Evolutionary conservation across 2,888 invertebrate genomes (phyloP), one percentile per base, ranked within the genome.

Genomic region (Seira musarum): DNA sequence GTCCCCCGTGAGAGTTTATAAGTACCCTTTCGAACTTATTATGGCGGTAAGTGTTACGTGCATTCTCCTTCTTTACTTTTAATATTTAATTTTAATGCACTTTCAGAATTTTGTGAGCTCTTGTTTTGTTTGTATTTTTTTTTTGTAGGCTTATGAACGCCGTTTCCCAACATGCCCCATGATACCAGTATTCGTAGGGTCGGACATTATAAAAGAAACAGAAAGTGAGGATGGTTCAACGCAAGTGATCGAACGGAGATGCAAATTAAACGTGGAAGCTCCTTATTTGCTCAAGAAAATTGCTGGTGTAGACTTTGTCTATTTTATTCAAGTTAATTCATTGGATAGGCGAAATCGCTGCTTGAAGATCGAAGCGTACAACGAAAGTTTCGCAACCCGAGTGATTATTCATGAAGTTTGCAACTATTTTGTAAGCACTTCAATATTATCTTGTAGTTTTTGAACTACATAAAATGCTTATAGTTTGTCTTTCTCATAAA

Each of bases 251-350:
- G 95, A 94, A 84, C 91, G 98, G 75, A 92, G 95, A 71, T 98
- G 97, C 89, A 94, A 95, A 89, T 91, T 98, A 72, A 95, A 96
- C 87, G 95, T 97, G 0, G 97, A 98, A 84, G 97, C 96, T 15
- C 98, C 98, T 0, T 98, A 97, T 89, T 90, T 98, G 70, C 92
- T 98, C 79, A 97, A 97, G 89, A 98, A 97, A 92, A 93, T 98
- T 88, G 95, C 96, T 87, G 97, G 97, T 74, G 96, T 97, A 25
- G 97, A 98, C 88, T 93, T 92, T 90, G 93, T 97, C 49, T 94
- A 93, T 89, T 98, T 98, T 90, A 92, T 95, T 86, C 98, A 98
- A 90, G 95, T 93, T 89, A 98, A 98, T 90, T 92, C 92, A 84
- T 90, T 97, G 87, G 95, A 98, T 89, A 90, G 94, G 85, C 91